These are phyloP conservation scores for Sialis lutaria DNA, from an alignment of 2,888 invertebrate genomes.

Conservation along the genomic window DNA sequence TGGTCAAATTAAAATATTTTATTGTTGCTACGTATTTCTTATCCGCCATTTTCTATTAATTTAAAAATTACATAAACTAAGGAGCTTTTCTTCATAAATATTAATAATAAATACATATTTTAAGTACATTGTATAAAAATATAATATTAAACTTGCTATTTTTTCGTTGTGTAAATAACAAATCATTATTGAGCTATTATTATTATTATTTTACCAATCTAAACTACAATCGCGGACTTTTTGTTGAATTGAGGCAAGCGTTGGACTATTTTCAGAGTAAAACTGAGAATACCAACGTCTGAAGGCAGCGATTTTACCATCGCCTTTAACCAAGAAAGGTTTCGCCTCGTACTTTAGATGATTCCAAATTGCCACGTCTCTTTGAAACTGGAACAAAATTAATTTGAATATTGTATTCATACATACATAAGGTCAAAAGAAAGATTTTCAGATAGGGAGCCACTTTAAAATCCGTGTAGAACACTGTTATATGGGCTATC, in stretches of 20 bases:
- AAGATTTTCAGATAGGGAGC: no score
- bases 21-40: no score
- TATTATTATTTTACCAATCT: background rate
- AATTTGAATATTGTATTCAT: background rate
- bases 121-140: background rate
- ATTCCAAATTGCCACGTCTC: conserved; percentile 79
- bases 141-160: no score
- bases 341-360: conserved; percentile 55
- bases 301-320: conserved; percentile 51
- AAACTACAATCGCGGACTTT: no score
- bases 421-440: no score
- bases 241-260: no score
- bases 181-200: background rate
- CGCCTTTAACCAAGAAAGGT: conserved; percentile 58
- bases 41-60: no score
- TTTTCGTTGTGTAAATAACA: background rate
- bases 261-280: conserved; percentile 50
- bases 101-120: background rate
- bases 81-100: background rate
- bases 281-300: conserved; percentile 75
- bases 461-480: no score
- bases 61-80: no score
- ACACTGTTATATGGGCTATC: no score
- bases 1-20: no score
- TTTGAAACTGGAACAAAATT: conserved; percentile 44